phyloP scores from a whole-genome alignment of 2,113 vertebrate genomes.

The Triplophysa tibetana region DNA sequence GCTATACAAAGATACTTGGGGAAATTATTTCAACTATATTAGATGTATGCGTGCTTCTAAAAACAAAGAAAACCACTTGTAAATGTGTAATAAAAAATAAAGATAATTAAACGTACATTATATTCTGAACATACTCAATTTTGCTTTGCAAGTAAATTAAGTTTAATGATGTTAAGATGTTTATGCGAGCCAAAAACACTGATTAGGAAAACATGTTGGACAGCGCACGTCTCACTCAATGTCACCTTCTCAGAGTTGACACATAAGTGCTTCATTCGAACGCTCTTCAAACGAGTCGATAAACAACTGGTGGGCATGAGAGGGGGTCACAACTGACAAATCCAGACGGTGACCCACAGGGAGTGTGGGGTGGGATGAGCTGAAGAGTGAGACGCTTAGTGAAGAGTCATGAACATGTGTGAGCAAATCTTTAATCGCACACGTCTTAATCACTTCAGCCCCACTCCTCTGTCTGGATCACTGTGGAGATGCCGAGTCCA shows the following conservation, averaged over 20 bases:
- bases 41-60: too few relatives aligned
- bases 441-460: slow-evolving; percentile 71
- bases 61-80: too few relatives aligned
- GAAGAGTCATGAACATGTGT: slow-evolving; percentile 58
- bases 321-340: slow-evolving; percentile 31
- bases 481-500: slow-evolving; percentile 48
- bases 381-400: slow-evolving; percentile 59
- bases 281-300: slow-evolving; percentile 5
- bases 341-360: slow-evolving; percentile 33
- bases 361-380: slow-evolving; percentile 23
- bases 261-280: slow-evolving; percentile 5
- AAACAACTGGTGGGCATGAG: slow-evolving; percentile 26
- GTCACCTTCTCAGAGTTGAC: slow-evolving; percentile 18
- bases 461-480: slow-evolving; percentile 43
- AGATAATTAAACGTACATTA: too few relatives aligned
- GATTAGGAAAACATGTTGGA: too few relatives aligned
- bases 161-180: too few relatives aligned
- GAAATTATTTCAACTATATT: too few relatives aligned
- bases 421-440: slow-evolving; percentile 69
- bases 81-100: too few relatives aligned
- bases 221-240: not conserved
- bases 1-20: too few relatives aligned
- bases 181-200: too few relatives aligned
- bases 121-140: too few relatives aligned
- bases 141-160: too few relatives aligned